These are phyloP conservation scores for Chaunax sp. DNA, from an alignment of 2,797 vertebrate genomes.

Conservation along the genomic window DNA sequence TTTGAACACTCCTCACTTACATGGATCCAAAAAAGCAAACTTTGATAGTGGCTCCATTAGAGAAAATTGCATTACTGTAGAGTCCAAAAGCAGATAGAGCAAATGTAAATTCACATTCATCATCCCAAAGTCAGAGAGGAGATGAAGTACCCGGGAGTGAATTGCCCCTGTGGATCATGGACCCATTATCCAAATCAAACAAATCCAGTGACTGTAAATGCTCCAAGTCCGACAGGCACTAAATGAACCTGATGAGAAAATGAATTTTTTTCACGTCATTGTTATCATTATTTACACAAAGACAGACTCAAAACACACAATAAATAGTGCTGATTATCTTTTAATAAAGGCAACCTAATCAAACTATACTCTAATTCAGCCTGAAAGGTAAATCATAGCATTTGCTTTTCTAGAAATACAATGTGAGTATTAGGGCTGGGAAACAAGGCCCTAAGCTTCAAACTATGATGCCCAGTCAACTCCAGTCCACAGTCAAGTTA, in stretches of 20 bases:
- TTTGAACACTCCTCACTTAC: conserved; percentile 43
- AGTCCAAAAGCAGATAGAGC: conserved; percentile 59
- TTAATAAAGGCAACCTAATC: too few relatives aligned
- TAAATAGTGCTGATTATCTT: too few relatives aligned
- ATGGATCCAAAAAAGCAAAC: conserved; percentile 60
- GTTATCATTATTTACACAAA: too few relatives aligned
- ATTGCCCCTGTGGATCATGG: conserved; percentile 56
- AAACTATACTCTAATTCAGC: too few relatives aligned
- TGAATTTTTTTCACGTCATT: too few relatives aligned
- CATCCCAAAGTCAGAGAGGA: conserved; percentile 59
- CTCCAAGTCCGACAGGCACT: conserved; percentile 41
- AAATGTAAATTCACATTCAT: conserved; percentile 77
- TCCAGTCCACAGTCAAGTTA: too few relatives aligned
- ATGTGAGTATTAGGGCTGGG: too few relatives aligned
- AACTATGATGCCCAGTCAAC: too few relatives aligned
- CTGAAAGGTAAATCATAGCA: too few relatives aligned
- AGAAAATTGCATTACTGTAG: conserved; percentile 65
- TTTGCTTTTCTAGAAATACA: too few relatives aligned
- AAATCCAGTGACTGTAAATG: conserved; percentile 68
- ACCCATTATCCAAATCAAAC: conserved; percentile 79
- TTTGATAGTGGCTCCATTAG: conserved; percentile 73
- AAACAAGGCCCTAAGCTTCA: too few relatives aligned
- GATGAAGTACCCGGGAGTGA: conserved; percentile 43
- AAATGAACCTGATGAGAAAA: conserved; percentile 57
- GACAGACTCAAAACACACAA: too few relatives aligned